Conservation (phyloP, 2,797 vertebrate species). For the Taenioides sp. region DNA sequence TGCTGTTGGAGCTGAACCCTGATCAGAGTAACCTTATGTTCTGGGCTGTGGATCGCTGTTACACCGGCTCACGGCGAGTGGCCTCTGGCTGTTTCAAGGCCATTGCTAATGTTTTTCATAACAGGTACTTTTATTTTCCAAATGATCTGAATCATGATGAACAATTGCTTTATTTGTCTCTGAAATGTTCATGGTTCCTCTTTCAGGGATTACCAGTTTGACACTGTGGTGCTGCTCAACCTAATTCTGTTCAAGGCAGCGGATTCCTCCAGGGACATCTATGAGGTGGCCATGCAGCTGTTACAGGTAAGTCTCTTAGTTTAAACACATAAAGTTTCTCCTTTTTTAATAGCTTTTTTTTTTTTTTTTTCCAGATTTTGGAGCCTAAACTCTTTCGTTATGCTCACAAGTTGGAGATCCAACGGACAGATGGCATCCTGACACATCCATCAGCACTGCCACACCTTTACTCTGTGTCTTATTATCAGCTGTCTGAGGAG, state of each 20-base stretch:
- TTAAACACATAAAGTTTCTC: background rate
- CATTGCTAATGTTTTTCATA: conserved; percentile 96
- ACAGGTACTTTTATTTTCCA: conserved; percentile 79
- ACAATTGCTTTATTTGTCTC: background rate
- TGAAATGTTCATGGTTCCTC: background rate
- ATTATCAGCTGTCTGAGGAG: conserved; percentile 97
- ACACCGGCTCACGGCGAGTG: conserved; percentile 92
- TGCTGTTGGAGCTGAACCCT: conserved; percentile 95
- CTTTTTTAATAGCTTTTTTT: background rate
- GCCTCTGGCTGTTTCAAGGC: conserved; percentile 96
- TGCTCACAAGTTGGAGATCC: conserved; percentile 96
- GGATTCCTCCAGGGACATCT: conserved; percentile 95
- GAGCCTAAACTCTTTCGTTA: conserved; percentile 99
- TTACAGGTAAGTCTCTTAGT: conserved; percentile 83
- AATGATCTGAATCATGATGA: background rate
- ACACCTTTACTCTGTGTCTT: conserved; percentile 94
- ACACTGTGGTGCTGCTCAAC: conserved; percentile 98
- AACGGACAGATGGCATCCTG: conserved; percentile 89
- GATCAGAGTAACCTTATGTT: conserved; percentile 99
- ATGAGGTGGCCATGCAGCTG: conserved; percentile 98
- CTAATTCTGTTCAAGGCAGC: conserved; percentile 98
- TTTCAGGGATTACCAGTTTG: conserved; percentile 96
- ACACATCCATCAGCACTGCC: conserved; percentile 91
- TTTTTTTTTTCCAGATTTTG: conserved; percentile 81
- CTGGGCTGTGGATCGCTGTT: conserved; percentile 98